phyloP scores from a whole-genome alignment of 2,888 invertebrate species.

The Cinara cedri region DNA sequence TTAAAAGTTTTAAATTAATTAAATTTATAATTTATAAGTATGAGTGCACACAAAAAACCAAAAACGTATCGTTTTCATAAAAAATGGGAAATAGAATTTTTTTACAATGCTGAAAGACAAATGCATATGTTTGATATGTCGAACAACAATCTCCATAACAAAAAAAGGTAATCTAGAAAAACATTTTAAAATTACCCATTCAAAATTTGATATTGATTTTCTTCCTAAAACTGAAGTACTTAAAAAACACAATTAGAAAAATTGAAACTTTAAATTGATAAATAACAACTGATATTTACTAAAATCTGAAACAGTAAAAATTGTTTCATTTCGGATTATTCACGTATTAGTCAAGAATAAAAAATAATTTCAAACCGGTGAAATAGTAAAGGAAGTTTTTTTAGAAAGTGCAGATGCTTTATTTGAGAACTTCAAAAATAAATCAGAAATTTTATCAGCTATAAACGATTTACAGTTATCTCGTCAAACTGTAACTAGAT shows the following conservation, averaged over 20 bases:
- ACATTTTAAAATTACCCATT: constrained; percentile 20
- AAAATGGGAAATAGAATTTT: constrained; percentile 26
- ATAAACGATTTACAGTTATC: constrained; percentile 20
- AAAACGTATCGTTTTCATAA: constrained; percentile 30
- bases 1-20: too few species aligned
- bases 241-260: constrained; percentile 34
- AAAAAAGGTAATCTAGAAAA: constrained; percentile 32
- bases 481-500: too few species aligned
- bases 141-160: constrained; percentile 25
- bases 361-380: constrained; percentile 27
- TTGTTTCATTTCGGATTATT: constrained; percentile 36
- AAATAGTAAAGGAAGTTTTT: constrained; percentile 38
- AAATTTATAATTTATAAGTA: too few species aligned
- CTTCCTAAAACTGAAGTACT: constrained; percentile 25
- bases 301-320: constrained; percentile 16
- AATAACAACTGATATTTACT: constrained; percentile 24
- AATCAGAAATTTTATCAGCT: constrained; percentile 41
- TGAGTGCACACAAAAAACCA: not conserved
- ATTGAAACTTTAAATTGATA: constrained; percentile 3
- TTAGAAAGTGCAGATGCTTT: constrained; percentile 16
- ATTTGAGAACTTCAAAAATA: constrained; percentile 35
- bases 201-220: constrained; percentile 17
- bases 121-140: constrained; percentile 38
- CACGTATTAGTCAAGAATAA: constrained; percentile 32
- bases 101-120: constrained; percentile 30